A percentile compares a stretch with the other conserved stretches of the same genome.
These are phyloP conservation scores for Caenorhabditis remanei DNA, from an alignment of 1,140 invertebrate genomes.

Conservation along the genomic window DNA sequence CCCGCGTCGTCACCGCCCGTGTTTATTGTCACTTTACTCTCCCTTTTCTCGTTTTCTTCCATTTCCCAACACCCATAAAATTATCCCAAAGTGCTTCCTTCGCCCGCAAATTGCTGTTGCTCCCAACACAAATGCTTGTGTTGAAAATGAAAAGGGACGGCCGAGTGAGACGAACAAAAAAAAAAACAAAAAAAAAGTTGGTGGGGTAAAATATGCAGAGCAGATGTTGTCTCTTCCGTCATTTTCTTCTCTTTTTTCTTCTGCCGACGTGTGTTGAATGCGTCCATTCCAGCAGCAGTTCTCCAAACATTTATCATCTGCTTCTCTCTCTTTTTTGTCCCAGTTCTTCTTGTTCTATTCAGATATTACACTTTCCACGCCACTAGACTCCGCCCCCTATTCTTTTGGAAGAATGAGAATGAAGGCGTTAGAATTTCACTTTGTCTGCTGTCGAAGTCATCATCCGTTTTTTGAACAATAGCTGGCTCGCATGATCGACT, in stretches of 20 bases:
- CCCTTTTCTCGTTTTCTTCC: constrained; percentile 21
- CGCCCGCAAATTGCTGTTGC: constrained; percentile 49
- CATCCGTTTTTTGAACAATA: background rate
- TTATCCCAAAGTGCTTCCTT: constrained; percentile 53
- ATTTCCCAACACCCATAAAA: constrained; percentile 31
- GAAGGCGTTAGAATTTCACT: no score
- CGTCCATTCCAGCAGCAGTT: background rate
- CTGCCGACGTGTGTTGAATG: constrained; percentile 12
- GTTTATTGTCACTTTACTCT: background rate
- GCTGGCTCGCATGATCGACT: constrained; percentile 60
- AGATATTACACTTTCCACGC: background rate
- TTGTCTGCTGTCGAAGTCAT: no score
- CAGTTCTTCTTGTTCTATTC: background rate
- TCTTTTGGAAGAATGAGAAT: background rate
- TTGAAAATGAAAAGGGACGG: constrained; percentile 44
- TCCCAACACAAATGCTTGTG: constrained; percentile 18
- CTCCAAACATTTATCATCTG: constrained; percentile 31
- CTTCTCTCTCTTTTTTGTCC: background rate
- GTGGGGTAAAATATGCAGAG: constrained; percentile 32
- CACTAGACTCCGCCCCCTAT: background rate
- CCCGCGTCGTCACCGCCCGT: no score
- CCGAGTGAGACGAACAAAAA: background rate
- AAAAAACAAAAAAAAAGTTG: background rate
- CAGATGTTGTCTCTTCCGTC: constrained; percentile 31
- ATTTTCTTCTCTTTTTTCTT: background rate